Evolutionary conservation across 2,113 vertebrate species (phyloP).

Genomic region (Plotosus lineatus): DNA sequence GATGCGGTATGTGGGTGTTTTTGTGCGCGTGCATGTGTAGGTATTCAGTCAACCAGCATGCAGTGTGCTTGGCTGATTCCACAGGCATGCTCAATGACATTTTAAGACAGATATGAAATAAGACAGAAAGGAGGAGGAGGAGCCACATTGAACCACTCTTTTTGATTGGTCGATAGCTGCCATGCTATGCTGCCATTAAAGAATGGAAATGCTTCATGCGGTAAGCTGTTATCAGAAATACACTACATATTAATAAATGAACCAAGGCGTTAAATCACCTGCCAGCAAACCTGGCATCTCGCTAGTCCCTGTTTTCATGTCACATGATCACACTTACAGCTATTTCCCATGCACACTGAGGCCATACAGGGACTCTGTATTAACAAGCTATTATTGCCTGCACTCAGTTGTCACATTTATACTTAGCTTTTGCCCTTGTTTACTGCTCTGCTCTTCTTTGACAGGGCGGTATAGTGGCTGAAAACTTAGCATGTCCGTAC

Average conservation of each 20-base stretch:
- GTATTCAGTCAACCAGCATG: slow-evolving; percentile 46
- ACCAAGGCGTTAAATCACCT: too few species aligned
- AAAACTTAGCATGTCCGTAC: too few species aligned
- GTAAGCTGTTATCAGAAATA: neutral
- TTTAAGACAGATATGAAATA: slow-evolving; percentile 32
- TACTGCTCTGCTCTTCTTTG: too few species aligned
- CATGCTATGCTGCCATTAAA: neutral
- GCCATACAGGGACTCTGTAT: too few species aligned
- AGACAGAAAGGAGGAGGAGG: slow-evolving; percentile 7
- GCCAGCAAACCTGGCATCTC: neutral
- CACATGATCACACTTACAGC: too few species aligned
- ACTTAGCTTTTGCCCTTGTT: too few species aligned
- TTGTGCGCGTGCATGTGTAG: slow-evolving; percentile 33
- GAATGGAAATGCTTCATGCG: neutral
- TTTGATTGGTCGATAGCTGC: slow-evolving; percentile 23
- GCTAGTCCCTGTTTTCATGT: too few species aligned
- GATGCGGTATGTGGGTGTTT: slow-evolving; percentile 35
- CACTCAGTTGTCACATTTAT: too few species aligned
- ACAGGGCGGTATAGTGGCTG: too few species aligned
- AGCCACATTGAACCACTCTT: neutral
- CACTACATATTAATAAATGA: too few species aligned
- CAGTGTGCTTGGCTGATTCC: slow-evolving; percentile 33
- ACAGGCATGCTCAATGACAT: slow-evolving; percentile 28
- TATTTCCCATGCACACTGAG: too few species aligned
- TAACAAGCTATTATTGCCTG: too few species aligned